Evolutionary conservation across 2,888 invertebrate species (phyloP).

Genomic region (Himalopsyche anomala): DNA sequence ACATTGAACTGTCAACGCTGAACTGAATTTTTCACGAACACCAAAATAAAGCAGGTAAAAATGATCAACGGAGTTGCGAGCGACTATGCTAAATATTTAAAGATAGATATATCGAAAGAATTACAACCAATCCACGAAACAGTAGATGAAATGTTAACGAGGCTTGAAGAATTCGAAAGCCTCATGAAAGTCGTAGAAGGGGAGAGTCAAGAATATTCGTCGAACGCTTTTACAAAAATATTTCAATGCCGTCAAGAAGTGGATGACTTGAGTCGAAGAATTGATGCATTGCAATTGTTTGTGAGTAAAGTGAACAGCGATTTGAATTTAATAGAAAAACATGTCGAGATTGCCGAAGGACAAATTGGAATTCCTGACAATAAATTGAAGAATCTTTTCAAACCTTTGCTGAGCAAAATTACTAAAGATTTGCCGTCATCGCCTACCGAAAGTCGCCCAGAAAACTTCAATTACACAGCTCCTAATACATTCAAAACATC

Average conservation of each 20-base stretch:
- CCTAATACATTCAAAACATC: conserved; percentile 70
- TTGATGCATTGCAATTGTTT: conserved; percentile 76
- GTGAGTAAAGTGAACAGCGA: conserved; percentile 77
- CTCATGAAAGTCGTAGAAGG: conserved; percentile 78
- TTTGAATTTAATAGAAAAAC: conserved; percentile 75
- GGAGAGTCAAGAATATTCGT: conserved; percentile 73
- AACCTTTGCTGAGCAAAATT: conserved; percentile 77
- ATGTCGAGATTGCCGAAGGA: conserved; percentile 78
- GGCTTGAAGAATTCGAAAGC: conserved; percentile 81
- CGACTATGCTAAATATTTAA: conserved; percentile 78
- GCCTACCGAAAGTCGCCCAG: conserved; percentile 67
- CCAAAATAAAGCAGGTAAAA: conserved; percentile 55
- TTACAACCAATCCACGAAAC: conserved; percentile 79
- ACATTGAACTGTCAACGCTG: not conserved
- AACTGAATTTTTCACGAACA: not conserved
- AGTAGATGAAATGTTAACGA: conserved; percentile 82
- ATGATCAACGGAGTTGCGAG: conserved; percentile 76
- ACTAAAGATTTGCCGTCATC: conserved; percentile 52
- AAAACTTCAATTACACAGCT: conserved; percentile 69
- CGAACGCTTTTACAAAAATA: conserved; percentile 75
- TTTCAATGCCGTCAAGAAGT: conserved; percentile 76
- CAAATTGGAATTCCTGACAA: conserved; percentile 79
- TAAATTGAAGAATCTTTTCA: conserved; percentile 78
- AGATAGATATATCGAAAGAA: conserved; percentile 76
- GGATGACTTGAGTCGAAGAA: conserved; percentile 75